Evolutionary conservation across 2,888 invertebrate species (phyloP).

Genomic region (Yponomeuta sedellus): DNA sequence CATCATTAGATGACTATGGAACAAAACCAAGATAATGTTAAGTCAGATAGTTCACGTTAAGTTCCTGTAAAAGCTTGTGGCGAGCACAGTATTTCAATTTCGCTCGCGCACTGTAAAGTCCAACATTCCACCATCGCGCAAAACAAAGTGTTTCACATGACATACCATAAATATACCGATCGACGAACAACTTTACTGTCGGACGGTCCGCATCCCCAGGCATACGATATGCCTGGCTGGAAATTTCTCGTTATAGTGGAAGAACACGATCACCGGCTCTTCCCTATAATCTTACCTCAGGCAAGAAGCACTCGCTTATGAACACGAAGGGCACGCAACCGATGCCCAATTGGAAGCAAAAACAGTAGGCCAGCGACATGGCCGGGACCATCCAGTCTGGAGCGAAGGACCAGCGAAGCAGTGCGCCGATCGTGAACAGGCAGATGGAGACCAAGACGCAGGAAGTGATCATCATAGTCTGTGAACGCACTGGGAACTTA

Average conservation of each 20-base stretch:
- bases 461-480: slow-evolving; percentile 37
- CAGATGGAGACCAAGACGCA: slow-evolving; percentile 27
- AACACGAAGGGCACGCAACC: slow-evolving; percentile 39
- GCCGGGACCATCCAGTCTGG: slow-evolving; percentile 43
- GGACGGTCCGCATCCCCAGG: too few relatives aligned
- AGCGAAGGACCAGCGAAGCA: slow-evolving; percentile 36
- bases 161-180: too few relatives aligned
- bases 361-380: slow-evolving; percentile 37
- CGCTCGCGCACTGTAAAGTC: too few relatives aligned
- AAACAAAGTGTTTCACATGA: too few relatives aligned
- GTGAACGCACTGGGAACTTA: too few relatives aligned
- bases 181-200: too few relatives aligned
- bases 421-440: slow-evolving; percentile 30
- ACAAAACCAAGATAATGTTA: neutral
- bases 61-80: too few relatives aligned
- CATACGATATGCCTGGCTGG: too few relatives aligned
- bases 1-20: neutral
- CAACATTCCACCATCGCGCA: too few relatives aligned
- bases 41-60: neutral
- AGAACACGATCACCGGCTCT: too few relatives aligned
- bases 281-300: slow-evolving; percentile 29
- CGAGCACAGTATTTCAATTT: too few relatives aligned
- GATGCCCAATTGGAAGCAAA: slow-evolving; percentile 40
- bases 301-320: slow-evolving; percentile 31
- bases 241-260: too few relatives aligned